Base-by-base conservation (phyloP, 2,888 invertebrate species). In the Galerucella calmariensis region DNA sequence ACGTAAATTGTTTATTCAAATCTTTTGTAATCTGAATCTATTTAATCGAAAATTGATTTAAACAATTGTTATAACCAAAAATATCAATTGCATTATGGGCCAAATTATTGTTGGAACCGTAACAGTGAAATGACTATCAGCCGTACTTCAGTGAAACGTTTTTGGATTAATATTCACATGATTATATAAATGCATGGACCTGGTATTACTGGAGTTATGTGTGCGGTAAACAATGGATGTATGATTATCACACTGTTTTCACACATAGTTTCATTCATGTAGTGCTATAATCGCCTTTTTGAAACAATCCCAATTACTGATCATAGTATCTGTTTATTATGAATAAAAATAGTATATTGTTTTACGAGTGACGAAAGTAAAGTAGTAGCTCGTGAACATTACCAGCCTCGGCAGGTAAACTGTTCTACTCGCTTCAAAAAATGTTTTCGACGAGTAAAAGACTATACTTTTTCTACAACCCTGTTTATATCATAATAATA, bases 151-250 rank as follows among this genome's bases (percentile, higher is more conserved):
- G 53, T 67, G 24, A 67, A 67, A 27, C 61, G 63, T 41, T 62
- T 67, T 67, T 59, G 72, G 72, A 72, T 72, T 67, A 72, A 72
- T 51, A 59, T 59, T 67, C 72, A 67, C 56, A 56, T 56, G 56
- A 56, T 53, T 56, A 56, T 56, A 56, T 56, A 56, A 56, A 56
- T 56, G 20, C 20, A 56, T 16, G 20, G 10, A 56, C 12, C 53
- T 53, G 56, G 9, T 56, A 56, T 56, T 53, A 53, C 53, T 16
- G 53, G 9, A 16, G 56, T 48, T 48, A 14, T 48, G 48, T 48
- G 48, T 56, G 16, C 56, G 20, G 56, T 20, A 56, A 56, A 16
- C 56, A 56, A 20, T 56, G 56, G 10, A 56, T 56, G 51, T 51
- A 51, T 51, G 51, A 51, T 51, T 51, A 51, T 51, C 51, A 51